A percentile compares a stretch with the other conserved stretches of the same genome.
These are phyloP conservation scores for Sciurus niger DNA, from an alignment of 2,113 vertebrate genomes.

Conservation along the genomic window DNA sequence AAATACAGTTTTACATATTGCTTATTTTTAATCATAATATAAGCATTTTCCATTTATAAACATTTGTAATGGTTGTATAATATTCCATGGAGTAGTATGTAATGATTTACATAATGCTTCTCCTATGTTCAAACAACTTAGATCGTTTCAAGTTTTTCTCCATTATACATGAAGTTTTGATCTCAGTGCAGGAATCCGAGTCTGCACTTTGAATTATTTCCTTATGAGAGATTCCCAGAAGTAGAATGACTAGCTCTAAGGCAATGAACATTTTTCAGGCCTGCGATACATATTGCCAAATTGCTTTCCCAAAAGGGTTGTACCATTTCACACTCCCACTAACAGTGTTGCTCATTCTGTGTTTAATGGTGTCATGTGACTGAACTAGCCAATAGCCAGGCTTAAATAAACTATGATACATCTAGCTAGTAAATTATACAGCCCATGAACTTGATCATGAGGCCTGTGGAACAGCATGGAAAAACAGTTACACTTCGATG, in stretches of 20 bases:
- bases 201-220: slow-evolving; percentile 74
- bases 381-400: slow-evolving; percentile 59
- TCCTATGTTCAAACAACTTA: slow-evolving; percentile 26
- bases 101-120: slow-evolving; percentile 17
- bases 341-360: slow-evolving; percentile 46
- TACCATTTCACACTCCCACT: slow-evolving; percentile 74
- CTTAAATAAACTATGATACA: slow-evolving; percentile 4
- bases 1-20: slow-evolving; percentile 3
- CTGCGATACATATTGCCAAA: slow-evolving; percentile 71
- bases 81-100: slow-evolving; percentile 44
- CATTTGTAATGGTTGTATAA: slow-evolving; percentile 71
- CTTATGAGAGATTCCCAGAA: slow-evolving; percentile 77
- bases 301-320: slow-evolving; percentile 74
- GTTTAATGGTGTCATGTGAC: slow-evolving; percentile 65
- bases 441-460: slow-evolving; percentile 45
- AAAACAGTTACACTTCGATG: slow-evolving; percentile 59
- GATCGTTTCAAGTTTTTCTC: slow-evolving; percentile 33
- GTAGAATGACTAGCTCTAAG: slow-evolving; percentile 63
- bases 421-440: slow-evolving; percentile 57
- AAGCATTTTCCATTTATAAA: slow-evolving; percentile 61
- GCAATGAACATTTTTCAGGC: slow-evolving; percentile 67
- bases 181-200: neutral
- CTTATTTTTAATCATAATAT: slow-evolving; percentile 41
- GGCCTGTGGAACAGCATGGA: slow-evolving; percentile 41
- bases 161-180: neutral